phyloP scores from a whole-genome alignment of 92 coral and sea anemone species.

The Palythoa caribaeorum region DNA sequence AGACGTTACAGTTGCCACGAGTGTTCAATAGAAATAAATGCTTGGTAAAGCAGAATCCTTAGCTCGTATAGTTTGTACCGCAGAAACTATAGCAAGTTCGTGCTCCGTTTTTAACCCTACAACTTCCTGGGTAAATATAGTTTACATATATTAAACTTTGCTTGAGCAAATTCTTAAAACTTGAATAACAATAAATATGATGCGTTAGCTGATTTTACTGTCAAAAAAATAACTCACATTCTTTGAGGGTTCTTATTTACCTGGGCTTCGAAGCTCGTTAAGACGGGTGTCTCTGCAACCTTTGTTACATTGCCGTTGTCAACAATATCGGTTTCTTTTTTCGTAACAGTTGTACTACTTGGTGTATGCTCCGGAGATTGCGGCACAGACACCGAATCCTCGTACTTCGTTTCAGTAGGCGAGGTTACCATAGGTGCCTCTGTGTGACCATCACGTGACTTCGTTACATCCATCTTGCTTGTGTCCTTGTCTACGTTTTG shows the following conservation, averaged over 20 bases:
- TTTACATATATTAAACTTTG: too few relatives aligned
- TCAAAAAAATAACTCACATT: not conserved
- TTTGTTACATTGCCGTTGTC: not conserved
- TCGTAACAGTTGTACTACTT: not conserved
- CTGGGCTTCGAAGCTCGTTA: slow-evolving; percentile 12
- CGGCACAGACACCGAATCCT: slow-evolving; percentile 21
- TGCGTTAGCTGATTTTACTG: not conserved
- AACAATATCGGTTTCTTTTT: not conserved
- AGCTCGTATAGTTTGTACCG: too few relatives aligned
- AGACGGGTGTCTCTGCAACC: not conserved
- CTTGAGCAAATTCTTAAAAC: not conserved
- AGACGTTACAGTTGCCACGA: too few relatives aligned
- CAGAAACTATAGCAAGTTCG: too few relatives aligned
- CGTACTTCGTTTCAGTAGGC: slow-evolving; percentile 14
- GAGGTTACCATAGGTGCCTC: slow-evolving; percentile 2
- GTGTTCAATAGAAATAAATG: too few relatives aligned
- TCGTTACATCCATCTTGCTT: not conserved
- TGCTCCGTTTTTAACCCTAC: too few relatives aligned
- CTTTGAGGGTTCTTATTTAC: not conserved
- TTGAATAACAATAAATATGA: not conserved
- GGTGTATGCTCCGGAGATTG: slow-evolving; percentile 1
- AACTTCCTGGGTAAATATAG: too few relatives aligned
- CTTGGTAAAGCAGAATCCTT: too few relatives aligned
- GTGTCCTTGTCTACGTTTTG: not conserved
- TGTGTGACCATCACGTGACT: not conserved